Evolutionary conservation across 2,888 invertebrate species (phyloP).

Genomic region (Cecidostiba fungosa): DNA sequence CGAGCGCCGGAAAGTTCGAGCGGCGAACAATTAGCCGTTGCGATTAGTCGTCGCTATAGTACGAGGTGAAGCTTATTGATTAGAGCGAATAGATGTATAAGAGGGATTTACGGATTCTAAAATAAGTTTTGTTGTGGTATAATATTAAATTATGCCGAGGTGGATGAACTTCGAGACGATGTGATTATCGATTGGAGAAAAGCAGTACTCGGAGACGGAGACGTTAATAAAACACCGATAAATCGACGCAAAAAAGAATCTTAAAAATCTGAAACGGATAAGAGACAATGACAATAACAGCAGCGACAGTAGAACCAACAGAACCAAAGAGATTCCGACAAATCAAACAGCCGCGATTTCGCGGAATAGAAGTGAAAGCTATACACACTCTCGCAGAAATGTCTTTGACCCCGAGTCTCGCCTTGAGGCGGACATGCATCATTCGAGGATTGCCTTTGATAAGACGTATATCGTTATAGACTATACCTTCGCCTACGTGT

Average conservation of each 20-base stretch:
- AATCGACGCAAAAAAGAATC: too few relatives aligned
- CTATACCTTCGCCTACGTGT: too few relatives aligned
- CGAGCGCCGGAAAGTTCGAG: slow-evolving; percentile 41
- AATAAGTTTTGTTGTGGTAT: not conserved
- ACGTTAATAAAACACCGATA: too few relatives aligned
- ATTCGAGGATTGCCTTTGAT: slow-evolving; percentile 57
- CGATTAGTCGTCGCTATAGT: too few relatives aligned
- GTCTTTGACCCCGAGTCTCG: slow-evolving; percentile 58
- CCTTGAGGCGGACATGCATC: slow-evolving; percentile 63
- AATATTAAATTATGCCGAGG: not conserved
- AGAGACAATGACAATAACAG: not conserved
- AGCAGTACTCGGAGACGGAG: not conserved
- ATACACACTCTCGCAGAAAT: slow-evolving; percentile 17
- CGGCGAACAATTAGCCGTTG: slow-evolving; percentile 39
- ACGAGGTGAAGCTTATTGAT: not conserved
- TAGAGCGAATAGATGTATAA: not conserved
- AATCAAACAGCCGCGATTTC: slow-evolving; percentile 48
- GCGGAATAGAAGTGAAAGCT: slow-evolving; percentile 59
- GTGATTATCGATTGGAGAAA: not conserved
- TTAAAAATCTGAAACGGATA: too few relatives aligned
- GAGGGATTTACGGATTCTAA: not conserved
- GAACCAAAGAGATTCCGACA: not conserved
- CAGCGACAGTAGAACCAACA: not conserved
- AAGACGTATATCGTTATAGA: not conserved
- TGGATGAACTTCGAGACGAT: not conserved